Percentiles rank a stretch among this genome's conserved stretches.
These are phyloP conservation scores for Sprattus sprattus DNA, from an alignment of 2,113 vertebrate species.

Conservation along the genomic window DNA sequence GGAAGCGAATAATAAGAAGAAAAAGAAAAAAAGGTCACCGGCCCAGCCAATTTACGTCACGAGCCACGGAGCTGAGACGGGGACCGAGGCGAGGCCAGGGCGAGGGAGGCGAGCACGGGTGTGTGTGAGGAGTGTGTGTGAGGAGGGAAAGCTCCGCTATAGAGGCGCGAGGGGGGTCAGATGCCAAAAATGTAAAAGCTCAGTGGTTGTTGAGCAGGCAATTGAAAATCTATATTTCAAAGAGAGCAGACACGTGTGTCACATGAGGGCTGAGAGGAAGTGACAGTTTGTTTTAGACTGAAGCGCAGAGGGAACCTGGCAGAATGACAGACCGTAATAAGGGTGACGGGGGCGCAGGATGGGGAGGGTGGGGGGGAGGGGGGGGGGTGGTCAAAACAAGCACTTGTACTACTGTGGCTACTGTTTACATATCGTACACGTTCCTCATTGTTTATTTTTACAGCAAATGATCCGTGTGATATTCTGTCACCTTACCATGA, in stretches of 20 bases:
- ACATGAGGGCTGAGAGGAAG: slow-evolving; percentile 29
- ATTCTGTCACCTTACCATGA: neutral
- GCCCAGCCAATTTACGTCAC: neutral
- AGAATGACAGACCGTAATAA: neutral
- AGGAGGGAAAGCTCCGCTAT: neutral
- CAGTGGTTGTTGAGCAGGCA: slow-evolving; percentile 33
- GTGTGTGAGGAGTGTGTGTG: neutral
- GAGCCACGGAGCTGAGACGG: slow-evolving; percentile 10
- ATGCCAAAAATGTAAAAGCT: slow-evolving; percentile 43
- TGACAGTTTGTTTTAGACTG: slow-evolving; percentile 35
- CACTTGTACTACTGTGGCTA: too few species aligned
- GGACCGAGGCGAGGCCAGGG: neutral
- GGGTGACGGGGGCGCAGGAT: neutral
- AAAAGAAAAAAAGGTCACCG: neutral
- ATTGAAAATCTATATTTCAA: slow-evolving; percentile 46
- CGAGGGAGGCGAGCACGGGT: neutral
- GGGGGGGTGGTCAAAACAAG: neutral
- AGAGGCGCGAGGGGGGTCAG: slow-evolving; percentile 30
- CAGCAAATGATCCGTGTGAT: neutral
- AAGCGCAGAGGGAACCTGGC: neutral
- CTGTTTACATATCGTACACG: neutral
- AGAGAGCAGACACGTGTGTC: slow-evolving; percentile 37
- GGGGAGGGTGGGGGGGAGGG: neutral
- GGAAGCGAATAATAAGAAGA: neutral
- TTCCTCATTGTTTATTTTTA: neutral